phyloP scores from a whole-genome alignment of 2,797 vertebrate species.

The Chloroceryle amazona region DNA sequence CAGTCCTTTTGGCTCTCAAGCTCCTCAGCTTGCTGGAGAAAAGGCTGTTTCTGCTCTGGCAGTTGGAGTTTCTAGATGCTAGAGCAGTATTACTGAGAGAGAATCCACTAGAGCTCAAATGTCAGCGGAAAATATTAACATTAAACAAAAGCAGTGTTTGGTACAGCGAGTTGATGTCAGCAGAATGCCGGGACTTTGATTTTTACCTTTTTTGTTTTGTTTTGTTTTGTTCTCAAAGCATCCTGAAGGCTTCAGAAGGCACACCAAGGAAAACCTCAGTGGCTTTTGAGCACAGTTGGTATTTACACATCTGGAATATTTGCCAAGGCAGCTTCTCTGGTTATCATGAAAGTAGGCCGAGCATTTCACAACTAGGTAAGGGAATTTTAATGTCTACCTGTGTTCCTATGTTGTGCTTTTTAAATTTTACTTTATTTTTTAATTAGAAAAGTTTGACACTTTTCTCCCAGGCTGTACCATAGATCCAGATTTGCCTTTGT shows the following conservation, averaged over 20 bases:
- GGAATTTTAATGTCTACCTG: neutral
- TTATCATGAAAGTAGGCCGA: neutral
- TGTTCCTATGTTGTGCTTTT: neutral
- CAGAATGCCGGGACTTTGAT: neutral
- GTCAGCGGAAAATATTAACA: neutral
- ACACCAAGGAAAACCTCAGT: neutral
- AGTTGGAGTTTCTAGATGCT: neutral
- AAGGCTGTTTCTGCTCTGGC: neutral
- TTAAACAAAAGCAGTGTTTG: neutral
- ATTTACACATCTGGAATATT: neutral
- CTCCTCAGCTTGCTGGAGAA: neutral
- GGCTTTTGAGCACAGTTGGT: neutral
- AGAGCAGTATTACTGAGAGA: neutral
- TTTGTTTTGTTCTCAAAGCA: neutral
- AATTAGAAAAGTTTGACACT: neutral
- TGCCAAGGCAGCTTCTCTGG: neutral
- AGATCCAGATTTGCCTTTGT: neutral
- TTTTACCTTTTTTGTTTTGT: neutral
- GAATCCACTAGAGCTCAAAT: neutral
- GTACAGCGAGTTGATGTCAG: neutral
- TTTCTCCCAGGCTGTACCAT: neutral
- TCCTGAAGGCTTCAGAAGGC: neutral
- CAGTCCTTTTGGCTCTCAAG: neutral
- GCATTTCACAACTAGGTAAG: neutral
- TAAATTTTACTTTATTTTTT: neutral